Percentiles rank a stretch among this genome's conserved stretches.
These are phyloP conservation scores for Metridium senile DNA, from an alignment of 92 coral and sea anemone species.

Conservation along the genomic window DNA sequence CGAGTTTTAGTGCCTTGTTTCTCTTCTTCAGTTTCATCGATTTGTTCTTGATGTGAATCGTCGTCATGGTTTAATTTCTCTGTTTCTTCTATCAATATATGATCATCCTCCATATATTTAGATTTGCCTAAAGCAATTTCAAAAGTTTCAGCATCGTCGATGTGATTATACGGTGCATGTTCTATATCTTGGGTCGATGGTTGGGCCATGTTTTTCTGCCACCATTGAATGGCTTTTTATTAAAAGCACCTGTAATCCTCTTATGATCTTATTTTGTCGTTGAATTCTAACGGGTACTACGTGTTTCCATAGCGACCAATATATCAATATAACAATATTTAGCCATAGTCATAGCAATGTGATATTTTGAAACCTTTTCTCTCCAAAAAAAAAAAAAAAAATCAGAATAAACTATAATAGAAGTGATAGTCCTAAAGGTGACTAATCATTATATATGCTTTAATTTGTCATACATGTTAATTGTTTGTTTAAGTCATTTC, in stretches of 20 bases:
- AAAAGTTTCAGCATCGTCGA: background rate
- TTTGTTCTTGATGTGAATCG: background rate
- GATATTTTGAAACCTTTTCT: background rate
- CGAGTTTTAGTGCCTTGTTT: conserved; percentile 2
- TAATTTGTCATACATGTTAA: too few relatives aligned
- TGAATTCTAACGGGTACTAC: conserved; percentile 24
- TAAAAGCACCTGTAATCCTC: background rate
- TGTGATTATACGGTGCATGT: background rate
- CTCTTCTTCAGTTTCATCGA: background rate
- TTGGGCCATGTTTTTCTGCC: conserved; percentile 13
- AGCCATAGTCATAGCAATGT: background rate
- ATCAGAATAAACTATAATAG: too few relatives aligned
- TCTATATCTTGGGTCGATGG: background rate
- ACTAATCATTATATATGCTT: too few relatives aligned
- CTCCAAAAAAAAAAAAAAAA: too few relatives aligned
- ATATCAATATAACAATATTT: too few relatives aligned
- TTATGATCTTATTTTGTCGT: conserved; percentile 18
- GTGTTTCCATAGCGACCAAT: conserved; percentile 11
- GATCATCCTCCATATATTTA: conserved; percentile 11
- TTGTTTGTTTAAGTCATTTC: too few relatives aligned
- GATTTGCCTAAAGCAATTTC: conserved; percentile 20
- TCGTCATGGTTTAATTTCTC: background rate
- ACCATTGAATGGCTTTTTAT: background rate
- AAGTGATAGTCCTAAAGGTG: too few relatives aligned
- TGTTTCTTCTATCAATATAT: background rate